Conservation (phyloP, 2,888 invertebrate species). For the Eubasilissa splendida region DNA sequence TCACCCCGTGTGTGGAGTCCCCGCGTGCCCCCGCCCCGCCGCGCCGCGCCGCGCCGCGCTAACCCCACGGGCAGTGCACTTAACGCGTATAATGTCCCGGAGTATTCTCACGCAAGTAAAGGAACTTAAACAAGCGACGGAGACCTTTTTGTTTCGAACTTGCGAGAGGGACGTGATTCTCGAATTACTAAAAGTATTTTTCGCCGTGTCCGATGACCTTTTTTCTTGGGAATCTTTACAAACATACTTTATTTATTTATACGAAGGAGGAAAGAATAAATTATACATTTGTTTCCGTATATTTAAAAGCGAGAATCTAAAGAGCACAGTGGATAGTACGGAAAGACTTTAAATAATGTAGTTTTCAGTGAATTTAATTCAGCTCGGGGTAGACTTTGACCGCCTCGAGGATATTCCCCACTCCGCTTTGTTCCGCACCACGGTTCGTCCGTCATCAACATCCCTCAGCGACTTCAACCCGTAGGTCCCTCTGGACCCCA, state of each 20-base stretch:
- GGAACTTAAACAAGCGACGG: slow-evolving; percentile 4
- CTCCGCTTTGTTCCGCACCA: too few relatives aligned
- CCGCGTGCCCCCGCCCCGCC: too few relatives aligned
- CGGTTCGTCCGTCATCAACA: too few relatives aligned
- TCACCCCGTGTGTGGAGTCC: slow-evolving; percentile 9
- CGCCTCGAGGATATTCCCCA: too few relatives aligned
- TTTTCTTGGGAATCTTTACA: background rate
- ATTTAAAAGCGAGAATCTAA: too few relatives aligned
- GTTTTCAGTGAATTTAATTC: too few relatives aligned
- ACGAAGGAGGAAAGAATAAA: background rate
- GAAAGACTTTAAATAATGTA: too few relatives aligned
- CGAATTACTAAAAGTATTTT: slow-evolving; percentile 8
- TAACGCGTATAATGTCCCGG: slow-evolving; percentile 40
- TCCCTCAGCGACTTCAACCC: too few relatives aligned
- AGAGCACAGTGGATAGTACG: too few relatives aligned
- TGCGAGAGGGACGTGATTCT: background rate
- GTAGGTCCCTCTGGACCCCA: too few relatives aligned
- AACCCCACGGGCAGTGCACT: slow-evolving; percentile 41
- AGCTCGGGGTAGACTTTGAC: too few relatives aligned
- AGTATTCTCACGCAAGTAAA: slow-evolving; percentile 8
- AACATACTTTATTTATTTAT: background rate
- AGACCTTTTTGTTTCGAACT: slow-evolving; percentile 41
- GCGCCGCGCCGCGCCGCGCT: background rate
- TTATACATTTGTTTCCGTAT: background rate
- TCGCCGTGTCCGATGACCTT: too few relatives aligned